Percentiles rank a stretch among this genome's conserved stretches.
These are phyloP conservation scores for Thelohanellus kitauei DNA, from an alignment of 30 jellyfish, hydroid and myxozoan species.

Conservation along the genomic window DNA sequence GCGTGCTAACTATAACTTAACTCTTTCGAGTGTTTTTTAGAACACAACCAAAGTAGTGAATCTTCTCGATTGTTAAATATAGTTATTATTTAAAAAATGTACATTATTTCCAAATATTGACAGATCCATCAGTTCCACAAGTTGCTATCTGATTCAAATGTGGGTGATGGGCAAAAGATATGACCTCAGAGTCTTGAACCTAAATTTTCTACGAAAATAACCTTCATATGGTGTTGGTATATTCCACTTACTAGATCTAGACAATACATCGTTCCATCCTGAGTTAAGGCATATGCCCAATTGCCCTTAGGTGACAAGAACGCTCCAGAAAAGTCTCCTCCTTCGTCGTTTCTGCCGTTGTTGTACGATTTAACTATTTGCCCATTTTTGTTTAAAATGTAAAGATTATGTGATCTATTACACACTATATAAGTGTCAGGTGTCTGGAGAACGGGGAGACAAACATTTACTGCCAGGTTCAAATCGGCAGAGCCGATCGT, in stretches of 20 bases:
- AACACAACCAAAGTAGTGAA: too few relatives aligned
- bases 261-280: neutral
- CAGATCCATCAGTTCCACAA: conserved; percentile 53
- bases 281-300: neutral
- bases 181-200: conserved; percentile 57
- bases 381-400: neutral
- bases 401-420: neutral
- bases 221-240: too few relatives aligned
- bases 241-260: too few relatives aligned
- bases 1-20: too few relatives aligned
- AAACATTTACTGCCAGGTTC: neutral
- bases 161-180: conserved; percentile 54
- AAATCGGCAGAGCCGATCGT: neutral
- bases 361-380: neutral
- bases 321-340: neutral
- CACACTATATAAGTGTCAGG: neutral
- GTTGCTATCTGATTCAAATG: conserved; percentile 53
- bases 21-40: too few relatives aligned
- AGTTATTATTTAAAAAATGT: too few relatives aligned
- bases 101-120: conserved; percentile 38
- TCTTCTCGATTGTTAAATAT: too few relatives aligned
- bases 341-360: neutral
- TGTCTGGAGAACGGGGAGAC: neutral
- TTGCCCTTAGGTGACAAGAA: conserved; percentile 1
- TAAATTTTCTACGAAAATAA: conserved; percentile 1